These are phyloP conservation scores for Dryococelus australis DNA, from an alignment of 2,888 invertebrate genomes.

Conservation along the genomic window DNA sequence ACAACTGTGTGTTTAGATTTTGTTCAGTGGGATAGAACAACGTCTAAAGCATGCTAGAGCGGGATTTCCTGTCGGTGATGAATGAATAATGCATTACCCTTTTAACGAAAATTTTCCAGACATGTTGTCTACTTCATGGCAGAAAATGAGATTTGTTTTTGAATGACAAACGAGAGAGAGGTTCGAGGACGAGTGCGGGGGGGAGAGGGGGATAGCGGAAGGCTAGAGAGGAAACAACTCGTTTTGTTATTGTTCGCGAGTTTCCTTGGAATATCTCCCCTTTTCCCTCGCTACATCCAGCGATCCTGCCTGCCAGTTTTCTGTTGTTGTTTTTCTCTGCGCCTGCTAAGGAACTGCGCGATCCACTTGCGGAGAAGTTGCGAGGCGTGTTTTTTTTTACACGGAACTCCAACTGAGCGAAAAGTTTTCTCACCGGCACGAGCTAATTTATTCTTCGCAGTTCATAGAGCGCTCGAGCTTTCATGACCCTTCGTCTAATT, in stretches of 20 bases:
- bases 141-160: not conserved
- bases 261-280: not conserved
- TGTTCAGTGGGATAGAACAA: not conserved
- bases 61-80: not conserved
- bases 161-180: not conserved
- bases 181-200: not conserved
- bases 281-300: not conserved
- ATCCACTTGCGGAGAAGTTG: not conserved
- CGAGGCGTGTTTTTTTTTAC: not conserved
- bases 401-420: not conserved
- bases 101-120: not conserved
- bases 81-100: not conserved
- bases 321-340: not conserved
- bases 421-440: not conserved
- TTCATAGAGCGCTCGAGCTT: not conserved
- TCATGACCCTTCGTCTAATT: not conserved
- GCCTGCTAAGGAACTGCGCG: not conserved
- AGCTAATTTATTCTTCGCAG: not conserved
- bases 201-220: not conserved
- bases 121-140: not conserved
- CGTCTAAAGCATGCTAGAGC: not conserved
- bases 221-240: not conserved
- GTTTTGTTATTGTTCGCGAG: slow-evolving; percentile 16
- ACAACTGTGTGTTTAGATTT: not conserved
- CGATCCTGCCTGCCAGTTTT: not conserved